A percentile compares a stretch with the other conserved stretches of the same genome.
These are phyloP conservation scores for Philopotamus ludificatus DNA, from an alignment of 1,140 invertebrate genomes.

Conservation along the genomic window DNA sequence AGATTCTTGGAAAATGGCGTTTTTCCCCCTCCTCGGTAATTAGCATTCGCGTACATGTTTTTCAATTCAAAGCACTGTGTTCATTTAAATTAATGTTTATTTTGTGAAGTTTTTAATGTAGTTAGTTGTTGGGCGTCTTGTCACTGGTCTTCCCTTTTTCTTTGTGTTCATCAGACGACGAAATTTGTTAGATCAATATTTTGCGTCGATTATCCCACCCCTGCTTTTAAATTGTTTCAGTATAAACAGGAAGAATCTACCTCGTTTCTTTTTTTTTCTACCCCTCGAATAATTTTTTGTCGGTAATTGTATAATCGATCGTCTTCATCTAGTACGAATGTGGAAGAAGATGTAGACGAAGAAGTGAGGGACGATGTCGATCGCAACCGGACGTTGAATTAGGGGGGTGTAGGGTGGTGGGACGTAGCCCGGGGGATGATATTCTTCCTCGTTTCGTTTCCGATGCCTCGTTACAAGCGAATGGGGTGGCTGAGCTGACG, in stretches of 20 bases:
- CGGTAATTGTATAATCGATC: slow-evolving; percentile 34
- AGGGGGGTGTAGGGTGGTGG: too few relatives aligned
- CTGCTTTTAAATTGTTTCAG: background rate
- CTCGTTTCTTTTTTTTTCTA: background rate
- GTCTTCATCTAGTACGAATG: slow-evolving; percentile 11
- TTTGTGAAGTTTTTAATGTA: too few relatives aligned
- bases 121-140: too few relatives aligned
- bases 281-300: slow-evolving; percentile 25
- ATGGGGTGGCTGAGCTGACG: background rate
- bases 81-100: too few relatives aligned
- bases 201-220: background rate
- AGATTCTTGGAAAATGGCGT: too few relatives aligned
- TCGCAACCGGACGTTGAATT: background rate
- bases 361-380: background rate
- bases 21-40: too few relatives aligned
- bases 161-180: too few relatives aligned
- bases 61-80: too few relatives aligned
- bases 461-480: background rate
- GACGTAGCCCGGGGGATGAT: background rate
- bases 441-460: background rate
- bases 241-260: background rate
- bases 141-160: too few relatives aligned
- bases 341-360: background rate
- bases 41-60: too few relatives aligned
- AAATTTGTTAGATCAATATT: too few relatives aligned